Evolutionary conservation across 2,113 vertebrate species (phyloP).

Genomic region (Riparia riparia): DNA sequence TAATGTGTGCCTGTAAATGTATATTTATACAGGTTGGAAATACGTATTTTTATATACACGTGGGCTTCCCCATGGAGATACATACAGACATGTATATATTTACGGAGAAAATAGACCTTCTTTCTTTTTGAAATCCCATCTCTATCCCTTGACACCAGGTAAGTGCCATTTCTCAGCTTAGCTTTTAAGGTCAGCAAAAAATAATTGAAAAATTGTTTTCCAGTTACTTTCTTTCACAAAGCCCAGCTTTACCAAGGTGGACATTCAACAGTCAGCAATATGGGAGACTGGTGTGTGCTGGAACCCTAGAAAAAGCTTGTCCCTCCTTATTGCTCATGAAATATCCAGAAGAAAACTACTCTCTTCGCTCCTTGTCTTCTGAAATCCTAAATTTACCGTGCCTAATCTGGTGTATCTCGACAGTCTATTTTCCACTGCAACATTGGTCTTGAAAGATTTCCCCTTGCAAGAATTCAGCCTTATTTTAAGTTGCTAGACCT

Average conservation of each 20-base stretch:
- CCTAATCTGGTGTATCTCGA: neutral
- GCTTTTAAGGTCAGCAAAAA: neutral
- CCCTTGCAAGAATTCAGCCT: neutral
- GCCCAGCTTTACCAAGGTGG: neutral
- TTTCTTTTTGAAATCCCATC: neutral
- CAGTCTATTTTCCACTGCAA: neutral
- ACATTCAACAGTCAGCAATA: neutral
- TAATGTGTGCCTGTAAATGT: neutral
- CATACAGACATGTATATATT: neutral
- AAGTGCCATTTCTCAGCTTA: neutral
- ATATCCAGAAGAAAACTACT: neutral
- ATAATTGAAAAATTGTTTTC: rapidly evolving
- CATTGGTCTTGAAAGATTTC: neutral
- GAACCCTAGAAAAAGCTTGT: neutral
- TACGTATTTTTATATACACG: neutral
- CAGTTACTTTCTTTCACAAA: neutral
- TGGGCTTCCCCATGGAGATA: neutral
- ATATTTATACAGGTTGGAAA: neutral
- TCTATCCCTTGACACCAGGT: neutral
- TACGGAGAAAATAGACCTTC: neutral
- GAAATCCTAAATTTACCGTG: neutral
- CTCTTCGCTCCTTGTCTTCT: neutral
- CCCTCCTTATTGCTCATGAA: neutral
- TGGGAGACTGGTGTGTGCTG: neutral
- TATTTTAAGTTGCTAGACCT: neutral